A percentile compares a stretch with the other conserved stretches of the same genome.
Evolutionary conservation across 2,888 invertebrate species (phyloP).

Genomic region (Aporophyla nigra): DNA sequence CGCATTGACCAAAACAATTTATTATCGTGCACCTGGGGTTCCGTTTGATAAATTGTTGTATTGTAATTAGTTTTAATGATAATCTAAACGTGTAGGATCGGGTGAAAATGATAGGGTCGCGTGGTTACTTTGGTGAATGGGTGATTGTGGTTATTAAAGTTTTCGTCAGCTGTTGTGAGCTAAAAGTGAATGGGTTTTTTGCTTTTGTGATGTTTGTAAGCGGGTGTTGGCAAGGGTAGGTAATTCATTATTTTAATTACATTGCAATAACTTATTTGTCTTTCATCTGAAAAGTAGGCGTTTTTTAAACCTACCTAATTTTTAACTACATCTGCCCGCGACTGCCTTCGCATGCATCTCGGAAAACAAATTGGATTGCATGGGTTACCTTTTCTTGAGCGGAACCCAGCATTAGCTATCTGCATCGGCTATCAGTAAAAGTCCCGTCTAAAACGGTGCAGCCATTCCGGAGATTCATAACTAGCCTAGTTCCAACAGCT

Average conservation of each 20-base stretch:
- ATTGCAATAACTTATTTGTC: background rate
- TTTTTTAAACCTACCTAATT: background rate
- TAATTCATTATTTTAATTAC: background rate
- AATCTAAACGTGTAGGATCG: slow-evolving; percentile 63
- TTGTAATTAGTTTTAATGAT: slow-evolving; percentile 80
- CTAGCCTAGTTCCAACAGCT: too few relatives aligned
- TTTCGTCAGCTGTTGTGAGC: slow-evolving; percentile 42
- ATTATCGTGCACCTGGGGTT: slow-evolving; percentile 79
- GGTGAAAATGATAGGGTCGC: slow-evolving; percentile 61
- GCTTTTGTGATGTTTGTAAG: slow-evolving; percentile 18
- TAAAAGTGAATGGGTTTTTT: background rate
- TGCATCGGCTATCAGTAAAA: too few relatives aligned
- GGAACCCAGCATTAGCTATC: too few relatives aligned
- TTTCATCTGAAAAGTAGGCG: background rate
- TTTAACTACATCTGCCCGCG: too few relatives aligned
- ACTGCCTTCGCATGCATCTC: too few relatives aligned
- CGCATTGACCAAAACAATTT: slow-evolving; percentile 77
- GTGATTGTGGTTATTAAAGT: slow-evolving; percentile 18
- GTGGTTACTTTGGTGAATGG: slow-evolving; percentile 39
- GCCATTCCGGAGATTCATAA: too few relatives aligned
- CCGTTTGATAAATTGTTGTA: slow-evolving; percentile 76
- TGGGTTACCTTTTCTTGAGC: too few relatives aligned
- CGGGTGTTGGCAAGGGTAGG: background rate
- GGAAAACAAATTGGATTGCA: too few relatives aligned
- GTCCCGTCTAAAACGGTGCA: too few relatives aligned